These are phyloP conservation scores for Matsumyia berberina DNA, from an alignment of 2,888 invertebrate genomes.

Conservation along the genomic window DNA sequence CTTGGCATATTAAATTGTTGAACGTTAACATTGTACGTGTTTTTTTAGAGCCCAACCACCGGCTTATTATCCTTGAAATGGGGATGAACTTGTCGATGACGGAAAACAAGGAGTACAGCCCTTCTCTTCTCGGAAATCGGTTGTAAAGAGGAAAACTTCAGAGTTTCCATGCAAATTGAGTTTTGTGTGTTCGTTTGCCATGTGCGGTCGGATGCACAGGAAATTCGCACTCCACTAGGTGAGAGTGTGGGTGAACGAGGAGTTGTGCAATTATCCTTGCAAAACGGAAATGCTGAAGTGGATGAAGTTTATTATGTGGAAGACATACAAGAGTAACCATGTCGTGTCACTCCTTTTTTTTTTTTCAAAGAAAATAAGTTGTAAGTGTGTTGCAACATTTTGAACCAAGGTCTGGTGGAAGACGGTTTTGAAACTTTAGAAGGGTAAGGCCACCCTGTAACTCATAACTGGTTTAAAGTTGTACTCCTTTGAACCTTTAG, in stretches of 20 bases:
- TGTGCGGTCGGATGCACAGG: slow-evolving; percentile 18
- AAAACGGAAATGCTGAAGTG: slow-evolving; percentile 8
- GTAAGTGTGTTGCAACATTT: too few species aligned
- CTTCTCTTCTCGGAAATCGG: neutral
- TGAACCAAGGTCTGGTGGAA: too few species aligned
- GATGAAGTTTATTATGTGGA: neutral
- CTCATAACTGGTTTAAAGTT: too few species aligned
- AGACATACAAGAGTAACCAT: too few species aligned
- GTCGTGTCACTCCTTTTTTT: too few species aligned
- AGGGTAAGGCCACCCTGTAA: too few species aligned
- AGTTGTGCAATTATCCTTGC: slow-evolving; percentile 4
- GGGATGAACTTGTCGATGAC: slow-evolving; percentile 2
- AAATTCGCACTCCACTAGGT: neutral
- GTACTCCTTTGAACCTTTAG: too few species aligned
- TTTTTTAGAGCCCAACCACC: neutral
- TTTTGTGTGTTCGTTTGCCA: neutral
- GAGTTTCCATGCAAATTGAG: slow-evolving; percentile 38
- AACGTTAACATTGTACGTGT: neutral
- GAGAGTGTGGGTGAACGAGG: neutral
- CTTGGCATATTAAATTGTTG: slow-evolving; percentile 27
- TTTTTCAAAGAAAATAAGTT: too few species aligned
- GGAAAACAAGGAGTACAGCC: neutral
- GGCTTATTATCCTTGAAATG: neutral
- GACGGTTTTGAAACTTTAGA: too few species aligned
- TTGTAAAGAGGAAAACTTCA: slow-evolving; percentile 13